A percentile compares a stretch with the other conserved stretches of the same genome.
Evolutionary conservation across 2,888 invertebrate species (phyloP).

Genomic region (Coelinius sp.): DNA sequence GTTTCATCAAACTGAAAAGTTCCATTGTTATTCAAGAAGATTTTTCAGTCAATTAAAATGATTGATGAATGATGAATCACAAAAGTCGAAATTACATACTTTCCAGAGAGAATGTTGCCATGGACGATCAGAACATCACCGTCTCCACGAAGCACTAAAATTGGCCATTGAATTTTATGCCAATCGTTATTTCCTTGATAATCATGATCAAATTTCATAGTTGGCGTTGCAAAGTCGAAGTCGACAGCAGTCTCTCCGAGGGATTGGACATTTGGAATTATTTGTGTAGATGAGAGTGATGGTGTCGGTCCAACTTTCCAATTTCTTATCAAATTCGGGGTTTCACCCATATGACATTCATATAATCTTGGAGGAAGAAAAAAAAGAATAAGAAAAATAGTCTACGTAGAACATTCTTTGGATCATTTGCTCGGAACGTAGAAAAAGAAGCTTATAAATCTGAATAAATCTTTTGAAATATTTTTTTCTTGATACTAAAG

Average conservation of each 20-base stretch:
- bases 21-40: not conserved
- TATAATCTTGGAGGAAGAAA: constrained; percentile 63
- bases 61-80: not conserved
- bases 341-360: constrained; percentile 65
- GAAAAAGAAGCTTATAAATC: too few species aligned
- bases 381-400: not conserved
- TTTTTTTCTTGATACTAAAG: too few species aligned
- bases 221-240: constrained; percentile 84
- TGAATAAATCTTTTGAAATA: too few species aligned
- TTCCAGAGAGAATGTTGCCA: constrained; percentile 70
- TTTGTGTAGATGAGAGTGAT: constrained; percentile 58
- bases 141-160: constrained; percentile 86
- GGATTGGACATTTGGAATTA: constrained; percentile 70
- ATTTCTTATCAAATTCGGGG: constrained; percentile 69
- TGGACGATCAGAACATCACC: constrained; percentile 81
- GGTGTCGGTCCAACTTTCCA: constrained; percentile 73
- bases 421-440: too few species aligned
- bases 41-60: not conserved
- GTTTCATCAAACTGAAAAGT: constrained; percentile 53
- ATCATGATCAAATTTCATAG: constrained; percentile 50
- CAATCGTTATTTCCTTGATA: constrained; percentile 53
- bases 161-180: constrained; percentile 77
- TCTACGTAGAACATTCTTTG: not conserved
- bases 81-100: constrained; percentile 62
- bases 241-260: constrained; percentile 91